Evolutionary conservation across 2,797 vertebrate genomes (phyloP).

Genomic region (Myotis findleyi): DNA sequence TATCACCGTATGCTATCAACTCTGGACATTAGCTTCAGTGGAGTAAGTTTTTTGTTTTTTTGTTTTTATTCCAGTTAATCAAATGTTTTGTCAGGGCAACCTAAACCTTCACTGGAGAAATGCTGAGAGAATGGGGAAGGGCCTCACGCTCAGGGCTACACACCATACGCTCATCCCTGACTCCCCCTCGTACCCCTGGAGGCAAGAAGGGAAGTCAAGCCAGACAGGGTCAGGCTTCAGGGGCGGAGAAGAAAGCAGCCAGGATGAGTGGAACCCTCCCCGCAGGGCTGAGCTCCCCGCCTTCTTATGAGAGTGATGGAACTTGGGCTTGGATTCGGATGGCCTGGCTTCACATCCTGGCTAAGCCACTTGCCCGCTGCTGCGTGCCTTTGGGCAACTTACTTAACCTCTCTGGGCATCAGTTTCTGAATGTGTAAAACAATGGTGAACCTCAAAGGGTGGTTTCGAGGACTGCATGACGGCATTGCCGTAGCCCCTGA

Average conservation of each 20-base stretch:
- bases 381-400: background rate
- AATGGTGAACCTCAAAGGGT: background rate
- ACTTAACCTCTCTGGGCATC: background rate
- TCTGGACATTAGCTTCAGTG: background rate
- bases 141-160: background rate
- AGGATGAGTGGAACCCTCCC: background rate
- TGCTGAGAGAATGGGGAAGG: background rate
- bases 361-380: background rate
- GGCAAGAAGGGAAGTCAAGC: background rate
- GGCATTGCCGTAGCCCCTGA: accelerated
- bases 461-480: background rate
- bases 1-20: background rate
- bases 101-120: background rate
- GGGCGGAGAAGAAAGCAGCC: background rate
- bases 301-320: background rate
- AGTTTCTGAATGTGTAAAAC: background rate
- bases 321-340: background rate
- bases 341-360: background rate
- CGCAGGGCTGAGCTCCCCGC: background rate
- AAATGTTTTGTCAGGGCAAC: background rate
- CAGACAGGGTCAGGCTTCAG: background rate
- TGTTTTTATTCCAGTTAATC: background rate
- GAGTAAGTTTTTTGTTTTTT: no score
- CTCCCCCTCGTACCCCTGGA: accelerated
- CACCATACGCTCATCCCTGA: background rate